A percentile compares a stretch with the other conserved stretches of the same genome.
These are phyloP conservation scores for Origma solitaria DNA, from an alignment of 2,113 vertebrate genomes.

Conservation along the genomic window DNA sequence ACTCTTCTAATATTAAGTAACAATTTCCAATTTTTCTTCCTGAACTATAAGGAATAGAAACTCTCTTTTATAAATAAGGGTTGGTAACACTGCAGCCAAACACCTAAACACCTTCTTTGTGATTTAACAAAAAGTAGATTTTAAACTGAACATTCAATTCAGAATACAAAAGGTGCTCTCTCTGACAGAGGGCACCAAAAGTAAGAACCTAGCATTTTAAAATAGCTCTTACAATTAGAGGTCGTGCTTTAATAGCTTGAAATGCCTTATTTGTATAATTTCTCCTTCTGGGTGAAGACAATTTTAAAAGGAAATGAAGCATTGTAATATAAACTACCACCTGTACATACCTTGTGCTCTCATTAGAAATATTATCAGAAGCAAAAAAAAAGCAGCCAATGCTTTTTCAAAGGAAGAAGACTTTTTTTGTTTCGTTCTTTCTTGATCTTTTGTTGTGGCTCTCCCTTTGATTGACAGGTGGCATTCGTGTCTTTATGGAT, in stretches of 20 bases:
- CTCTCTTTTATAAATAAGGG: background rate
- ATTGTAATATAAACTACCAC: constrained; percentile 48
- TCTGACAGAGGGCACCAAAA: background rate
- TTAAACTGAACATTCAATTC: background rate
- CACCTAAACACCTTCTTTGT: background rate
- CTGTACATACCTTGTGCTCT: constrained; percentile 17
- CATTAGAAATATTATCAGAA: constrained; percentile 30
- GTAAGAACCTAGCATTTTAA: constrained; percentile 20
- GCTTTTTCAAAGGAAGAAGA: constrained; percentile 14
- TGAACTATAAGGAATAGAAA: background rate
- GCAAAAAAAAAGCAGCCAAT: background rate
- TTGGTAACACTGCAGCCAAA: background rate
- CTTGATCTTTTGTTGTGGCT: constrained; percentile 46
- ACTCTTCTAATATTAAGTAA: background rate
- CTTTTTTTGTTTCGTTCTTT: constrained; percentile 36
- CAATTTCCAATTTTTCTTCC: background rate
- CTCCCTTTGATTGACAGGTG: constrained; percentile 85
- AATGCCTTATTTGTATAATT: constrained; percentile 66
- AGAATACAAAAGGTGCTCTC: background rate
- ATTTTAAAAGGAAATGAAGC: constrained; percentile 60
- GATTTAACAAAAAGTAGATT: background rate
- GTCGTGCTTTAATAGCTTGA: constrained; percentile 47
- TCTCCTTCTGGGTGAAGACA: constrained; percentile 59
- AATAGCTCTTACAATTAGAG: constrained; percentile 53
- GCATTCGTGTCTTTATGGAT: constrained; percentile 88